Evolutionary conservation across 1,140 invertebrate species (phyloP).

Genomic region (Chelonus insularis): DNA sequence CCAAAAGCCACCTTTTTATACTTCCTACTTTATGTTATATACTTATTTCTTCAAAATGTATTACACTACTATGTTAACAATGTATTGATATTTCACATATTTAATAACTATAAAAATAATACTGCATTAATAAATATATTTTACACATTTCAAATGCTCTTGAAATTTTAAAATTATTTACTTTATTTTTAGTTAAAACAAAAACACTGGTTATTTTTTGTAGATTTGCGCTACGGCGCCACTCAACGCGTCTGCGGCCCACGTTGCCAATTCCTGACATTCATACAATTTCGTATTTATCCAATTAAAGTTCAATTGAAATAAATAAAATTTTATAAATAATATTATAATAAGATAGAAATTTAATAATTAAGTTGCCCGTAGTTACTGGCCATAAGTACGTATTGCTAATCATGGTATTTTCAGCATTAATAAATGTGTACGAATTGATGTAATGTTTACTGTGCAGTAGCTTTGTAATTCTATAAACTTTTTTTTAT

Average conservation of each 20-base stretch:
- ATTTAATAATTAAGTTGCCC: background rate
- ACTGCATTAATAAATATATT: too few species aligned
- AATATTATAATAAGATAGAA: background rate
- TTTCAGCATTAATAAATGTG: too few species aligned
- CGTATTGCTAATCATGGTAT: too few species aligned
- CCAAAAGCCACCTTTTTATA: conserved; percentile 54
- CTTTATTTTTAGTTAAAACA: background rate
- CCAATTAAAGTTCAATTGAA: background rate
- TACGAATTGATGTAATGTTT: too few species aligned
- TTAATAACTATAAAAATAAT: too few species aligned
- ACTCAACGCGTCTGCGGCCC: conserved; percentile 60
- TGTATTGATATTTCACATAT: too few species aligned
- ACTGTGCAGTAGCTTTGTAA: too few species aligned
- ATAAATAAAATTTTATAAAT: conserved; percentile 14
- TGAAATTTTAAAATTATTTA: background rate
- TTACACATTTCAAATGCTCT: background rate
- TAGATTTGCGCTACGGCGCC: conserved; percentile 57
- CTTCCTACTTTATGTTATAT: too few species aligned
- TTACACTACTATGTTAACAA: too few species aligned
- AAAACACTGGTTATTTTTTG: conserved; percentile 2
- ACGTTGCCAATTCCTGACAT: conserved; percentile 60
- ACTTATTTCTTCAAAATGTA: too few species aligned
- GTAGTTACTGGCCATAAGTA: too few species aligned
- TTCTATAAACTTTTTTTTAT: too few species aligned
- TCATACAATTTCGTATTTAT: conserved; percentile 53